Percentiles rank a stretch among this genome's conserved stretches.
Conservation (phyloP, 37 sponge, comb jelly and placozoan species). For the Ephydatia muelleri region DNA sequence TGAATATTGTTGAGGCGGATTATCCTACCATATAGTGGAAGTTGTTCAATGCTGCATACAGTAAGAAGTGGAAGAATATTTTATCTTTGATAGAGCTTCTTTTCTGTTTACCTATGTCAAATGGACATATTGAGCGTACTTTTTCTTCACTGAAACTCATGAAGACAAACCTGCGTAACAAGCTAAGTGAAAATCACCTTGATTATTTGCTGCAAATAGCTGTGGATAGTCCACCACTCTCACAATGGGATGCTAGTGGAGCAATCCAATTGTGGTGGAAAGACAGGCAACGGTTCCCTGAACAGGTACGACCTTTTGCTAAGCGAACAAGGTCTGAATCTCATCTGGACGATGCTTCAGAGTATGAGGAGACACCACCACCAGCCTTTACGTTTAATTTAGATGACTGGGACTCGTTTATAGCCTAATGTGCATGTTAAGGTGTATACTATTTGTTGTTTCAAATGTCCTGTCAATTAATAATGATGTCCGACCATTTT, state of each 20-base stretch:
- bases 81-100: slow-evolving; percentile 52
- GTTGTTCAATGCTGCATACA: slow-evolving; percentile 51
- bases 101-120: slow-evolving; percentile 61
- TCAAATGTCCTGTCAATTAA: no score
- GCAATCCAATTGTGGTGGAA: slow-evolving; percentile 11
- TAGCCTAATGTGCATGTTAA: no score
- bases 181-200: slow-evolving; percentile 33
- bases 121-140: slow-evolving; percentile 58
- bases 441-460: no score
- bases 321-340: no score
- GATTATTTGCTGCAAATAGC: slow-evolving; percentile 40
- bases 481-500: no score
- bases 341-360: no score
- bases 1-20: slow-evolving; percentile 47
- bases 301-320: no score
- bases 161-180: slow-evolving; percentile 18
- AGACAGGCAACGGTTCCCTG: not conserved
- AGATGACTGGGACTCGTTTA: no score
- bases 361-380: no score
- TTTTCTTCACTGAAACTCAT: slow-evolving; percentile 68
- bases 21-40: slow-evolving; percentile 66
- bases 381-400: no score
- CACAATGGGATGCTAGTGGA: slow-evolving; percentile 44
- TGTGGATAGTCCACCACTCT: slow-evolving; percentile 39
- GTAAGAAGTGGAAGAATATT: slow-evolving; percentile 52